phyloP scores from a whole-genome alignment of 2,888 invertebrate species.

The Pristionchus japonicus region DNA sequence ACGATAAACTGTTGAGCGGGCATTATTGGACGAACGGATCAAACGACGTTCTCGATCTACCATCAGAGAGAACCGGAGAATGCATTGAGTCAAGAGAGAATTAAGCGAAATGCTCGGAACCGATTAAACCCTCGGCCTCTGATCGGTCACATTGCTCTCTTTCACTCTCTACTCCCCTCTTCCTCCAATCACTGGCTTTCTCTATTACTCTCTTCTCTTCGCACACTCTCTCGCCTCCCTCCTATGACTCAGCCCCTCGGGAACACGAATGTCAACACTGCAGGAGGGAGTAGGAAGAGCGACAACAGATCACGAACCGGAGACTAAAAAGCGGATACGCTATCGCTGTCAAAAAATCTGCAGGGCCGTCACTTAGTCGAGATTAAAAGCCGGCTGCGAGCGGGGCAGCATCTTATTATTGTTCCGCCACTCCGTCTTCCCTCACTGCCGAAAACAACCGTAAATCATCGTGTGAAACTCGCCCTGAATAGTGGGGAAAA shows the following conservation, averaged over 20 bases:
- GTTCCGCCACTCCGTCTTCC: background rate
- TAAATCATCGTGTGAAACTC: constrained; percentile 39
- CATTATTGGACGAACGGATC: background rate
- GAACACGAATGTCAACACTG: constrained; percentile 30
- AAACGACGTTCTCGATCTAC: background rate
- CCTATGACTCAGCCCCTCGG: background rate
- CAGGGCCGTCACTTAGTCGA: background rate
- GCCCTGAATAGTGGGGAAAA: background rate
- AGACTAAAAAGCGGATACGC: background rate
- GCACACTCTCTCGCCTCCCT: background rate
- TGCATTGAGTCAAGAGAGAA: background rate
- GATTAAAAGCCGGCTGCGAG: background rate
- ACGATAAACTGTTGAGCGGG: constrained; percentile 26
- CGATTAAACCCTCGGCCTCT: constrained; percentile 17
- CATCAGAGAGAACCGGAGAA: background rate
- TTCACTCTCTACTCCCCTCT: background rate
- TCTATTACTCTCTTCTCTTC: background rate
- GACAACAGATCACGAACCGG: constrained; percentile 20
- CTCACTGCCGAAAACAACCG: background rate
- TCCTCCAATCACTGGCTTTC: background rate
- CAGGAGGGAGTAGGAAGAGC: background rate
- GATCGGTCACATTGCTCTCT: background rate
- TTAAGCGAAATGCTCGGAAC: background rate
- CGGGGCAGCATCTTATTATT: background rate
- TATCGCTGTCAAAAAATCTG: background rate